Percentiles rank a stretch among this genome's conserved stretches.
Evolutionary conservation across 2,888 invertebrate species (phyloP).

Genomic region (Bibio marci): DNA sequence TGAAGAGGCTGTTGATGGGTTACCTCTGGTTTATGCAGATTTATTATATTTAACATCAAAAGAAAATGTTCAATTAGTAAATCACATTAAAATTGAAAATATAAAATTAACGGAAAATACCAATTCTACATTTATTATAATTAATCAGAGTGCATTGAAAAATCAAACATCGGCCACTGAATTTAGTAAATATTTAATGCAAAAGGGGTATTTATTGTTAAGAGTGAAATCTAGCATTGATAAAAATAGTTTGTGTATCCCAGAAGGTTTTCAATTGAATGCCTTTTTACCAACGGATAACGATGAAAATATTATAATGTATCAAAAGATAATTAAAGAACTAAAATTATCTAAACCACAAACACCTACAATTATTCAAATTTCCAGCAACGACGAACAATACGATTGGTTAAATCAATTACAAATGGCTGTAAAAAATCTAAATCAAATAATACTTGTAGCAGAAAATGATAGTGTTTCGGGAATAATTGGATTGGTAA

Average conservation of each 20-base stretch:
- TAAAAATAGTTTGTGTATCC: conserved; percentile 15
- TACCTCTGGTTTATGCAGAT: conserved; percentile 52
- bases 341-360: too few relatives aligned
- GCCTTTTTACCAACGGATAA: conserved; percentile 19
- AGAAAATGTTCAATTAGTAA: conserved; percentile 8
- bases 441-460: conserved; percentile 37
- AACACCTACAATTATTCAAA: conserved; percentile 12
- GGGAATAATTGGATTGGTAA: conserved; percentile 74
- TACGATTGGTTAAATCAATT: conserved; percentile 22
- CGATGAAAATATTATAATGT: conserved; percentile 19
- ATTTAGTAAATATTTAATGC: conserved; percentile 31
- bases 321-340: conserved; percentile 16
- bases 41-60: conserved; percentile 33
- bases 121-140: conserved; percentile 22
- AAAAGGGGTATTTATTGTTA: conserved; percentile 42
- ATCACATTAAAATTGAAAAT: conserved; percentile 39
- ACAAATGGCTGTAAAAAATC: conserved; percentile 21
- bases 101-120: conserved; percentile 33
- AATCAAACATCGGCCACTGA: conserved; percentile 15
- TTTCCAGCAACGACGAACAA: conserved; percentile 16
- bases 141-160: too few relatives aligned
- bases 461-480: conserved; percentile 47
- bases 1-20: conserved; percentile 41
- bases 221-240: conserved; percentile 33
- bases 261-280: conserved; percentile 17